A percentile compares a stretch with the other conserved stretches of the same genome.
These are phyloP conservation scores for Eupeodes latifasciatus DNA, from an alignment of 2,888 invertebrate species.

Conservation along the genomic window DNA sequence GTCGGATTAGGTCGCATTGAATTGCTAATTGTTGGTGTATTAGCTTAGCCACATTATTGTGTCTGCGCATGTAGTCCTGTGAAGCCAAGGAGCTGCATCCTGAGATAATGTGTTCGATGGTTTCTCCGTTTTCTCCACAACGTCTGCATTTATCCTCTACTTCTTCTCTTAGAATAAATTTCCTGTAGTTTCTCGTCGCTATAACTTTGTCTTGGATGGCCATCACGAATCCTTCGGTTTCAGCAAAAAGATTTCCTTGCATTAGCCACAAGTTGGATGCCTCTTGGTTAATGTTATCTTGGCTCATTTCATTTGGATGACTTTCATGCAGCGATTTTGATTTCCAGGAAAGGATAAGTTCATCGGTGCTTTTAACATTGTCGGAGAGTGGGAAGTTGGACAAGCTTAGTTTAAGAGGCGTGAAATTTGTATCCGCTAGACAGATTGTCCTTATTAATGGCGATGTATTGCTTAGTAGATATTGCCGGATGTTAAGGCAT, in stretches of 20 bases:
- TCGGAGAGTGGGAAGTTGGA: background rate
- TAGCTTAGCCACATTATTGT: conserved; percentile 2
- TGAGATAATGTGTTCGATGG: conserved; percentile 12
- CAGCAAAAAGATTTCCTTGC: no score
- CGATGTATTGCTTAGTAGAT: background rate
- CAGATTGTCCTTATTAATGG: conserved; percentile 1
- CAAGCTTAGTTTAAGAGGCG: conserved; percentile 4
- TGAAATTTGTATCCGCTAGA: background rate
- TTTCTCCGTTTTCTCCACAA: background rate
- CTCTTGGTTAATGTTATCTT: no score
- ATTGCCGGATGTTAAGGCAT: no score
- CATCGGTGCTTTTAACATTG: background rate
- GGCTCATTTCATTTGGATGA: no score
- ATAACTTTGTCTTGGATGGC: no score
- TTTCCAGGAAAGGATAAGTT: conserved; percentile 5
- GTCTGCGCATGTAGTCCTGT: conserved; percentile 2
- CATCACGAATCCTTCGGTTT: no score
- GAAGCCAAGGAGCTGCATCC: conserved; percentile 9
- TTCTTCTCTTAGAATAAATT: no score
- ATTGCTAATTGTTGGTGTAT: background rate
- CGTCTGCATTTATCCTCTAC: no score
- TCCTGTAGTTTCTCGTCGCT: background rate
- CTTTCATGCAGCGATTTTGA: background rate
- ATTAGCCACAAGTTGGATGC: no score
- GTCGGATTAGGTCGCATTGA: background rate